These are phyloP conservation scores for Lithophane ornitopus DNA, from an alignment of 2,888 invertebrate genomes.

Conservation along the genomic window DNA sequence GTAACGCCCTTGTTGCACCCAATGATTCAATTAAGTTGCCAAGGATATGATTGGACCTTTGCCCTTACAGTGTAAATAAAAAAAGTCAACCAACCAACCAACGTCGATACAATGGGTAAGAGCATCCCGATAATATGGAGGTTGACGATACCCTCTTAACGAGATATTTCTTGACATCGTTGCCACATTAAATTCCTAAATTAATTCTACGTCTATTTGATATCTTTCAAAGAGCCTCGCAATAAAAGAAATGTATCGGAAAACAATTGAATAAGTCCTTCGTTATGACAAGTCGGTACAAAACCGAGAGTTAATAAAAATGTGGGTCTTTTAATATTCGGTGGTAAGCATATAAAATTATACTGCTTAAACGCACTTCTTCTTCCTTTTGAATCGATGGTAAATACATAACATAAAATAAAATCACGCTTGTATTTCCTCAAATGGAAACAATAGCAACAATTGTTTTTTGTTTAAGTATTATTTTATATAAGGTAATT, in stretches of 20 bases:
- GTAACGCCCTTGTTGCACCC: no score
- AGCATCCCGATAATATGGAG: neutral
- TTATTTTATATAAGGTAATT: no score
- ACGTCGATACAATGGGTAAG: neutral
- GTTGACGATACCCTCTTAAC: neutral
- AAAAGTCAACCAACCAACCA: no score
- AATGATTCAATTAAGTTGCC: no score
- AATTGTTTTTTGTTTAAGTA: no score
- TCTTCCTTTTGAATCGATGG: no score
- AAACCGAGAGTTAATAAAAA: slow-evolving; percentile 14
- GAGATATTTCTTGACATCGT: slow-evolving; percentile 9
- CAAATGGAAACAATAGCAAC: no score
- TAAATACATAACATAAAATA: no score
- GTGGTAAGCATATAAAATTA: neutral
- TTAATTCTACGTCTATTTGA: slow-evolving; percentile 58
- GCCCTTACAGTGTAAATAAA: neutral
- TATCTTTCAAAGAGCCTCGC: slow-evolving; percentile 39
- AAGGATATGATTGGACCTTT: neutral
- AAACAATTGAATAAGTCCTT: slow-evolving; percentile 49
- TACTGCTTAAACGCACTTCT: no score
- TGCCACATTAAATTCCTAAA: slow-evolving; percentile 26
- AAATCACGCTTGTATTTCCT: no score
- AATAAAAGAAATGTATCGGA: slow-evolving; percentile 54
- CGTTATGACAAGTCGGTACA: slow-evolving; percentile 18
- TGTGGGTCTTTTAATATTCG: neutral